Evolutionary conservation across 2,797 vertebrate species (phyloP).

Genomic region (Smutsia gigantea): DNA sequence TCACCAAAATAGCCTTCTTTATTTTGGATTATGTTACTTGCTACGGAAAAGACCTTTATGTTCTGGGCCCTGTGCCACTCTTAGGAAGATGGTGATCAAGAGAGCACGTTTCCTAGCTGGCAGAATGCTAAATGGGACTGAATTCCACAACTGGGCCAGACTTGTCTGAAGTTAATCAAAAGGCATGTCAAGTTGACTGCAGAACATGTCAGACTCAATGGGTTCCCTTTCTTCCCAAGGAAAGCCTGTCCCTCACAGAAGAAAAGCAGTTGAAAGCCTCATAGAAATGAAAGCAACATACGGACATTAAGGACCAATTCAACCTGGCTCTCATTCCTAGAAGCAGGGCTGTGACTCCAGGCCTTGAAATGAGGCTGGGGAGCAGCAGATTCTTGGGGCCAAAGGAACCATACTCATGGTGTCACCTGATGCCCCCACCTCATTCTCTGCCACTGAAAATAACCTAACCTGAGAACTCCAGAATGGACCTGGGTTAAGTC

Average conservation of each 20-base stretch:
- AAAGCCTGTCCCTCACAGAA: conserved; percentile 49
- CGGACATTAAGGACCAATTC: neutral
- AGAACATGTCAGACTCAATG: conserved; percentile 23
- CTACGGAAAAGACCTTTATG: neutral
- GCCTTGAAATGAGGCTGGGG: neutral
- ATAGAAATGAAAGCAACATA: conserved; percentile 12
- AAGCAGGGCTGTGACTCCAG: neutral
- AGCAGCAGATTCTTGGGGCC: neutral
- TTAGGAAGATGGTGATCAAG: conserved; percentile 36
- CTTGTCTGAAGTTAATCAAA: conserved; percentile 45
- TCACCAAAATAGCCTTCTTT: conserved; percentile 29
- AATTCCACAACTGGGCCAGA: neutral
- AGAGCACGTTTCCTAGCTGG: conserved; percentile 19
- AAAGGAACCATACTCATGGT: neutral
- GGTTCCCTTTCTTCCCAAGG: conserved; percentile 36
- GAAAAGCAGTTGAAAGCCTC: conserved; percentile 59
- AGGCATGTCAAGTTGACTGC: neutral
- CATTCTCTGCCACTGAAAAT: neutral
- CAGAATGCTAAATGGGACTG: neutral
- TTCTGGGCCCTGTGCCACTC: neutral
- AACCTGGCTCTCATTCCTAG: neutral
- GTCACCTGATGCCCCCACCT: too few species aligned
- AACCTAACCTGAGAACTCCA: neutral
- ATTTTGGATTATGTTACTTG: conserved; percentile 10
- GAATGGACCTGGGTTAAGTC: neutral